phyloP scores from a whole-genome alignment of 1,140 invertebrate species.

The Mactra quadrangularis region DNA sequence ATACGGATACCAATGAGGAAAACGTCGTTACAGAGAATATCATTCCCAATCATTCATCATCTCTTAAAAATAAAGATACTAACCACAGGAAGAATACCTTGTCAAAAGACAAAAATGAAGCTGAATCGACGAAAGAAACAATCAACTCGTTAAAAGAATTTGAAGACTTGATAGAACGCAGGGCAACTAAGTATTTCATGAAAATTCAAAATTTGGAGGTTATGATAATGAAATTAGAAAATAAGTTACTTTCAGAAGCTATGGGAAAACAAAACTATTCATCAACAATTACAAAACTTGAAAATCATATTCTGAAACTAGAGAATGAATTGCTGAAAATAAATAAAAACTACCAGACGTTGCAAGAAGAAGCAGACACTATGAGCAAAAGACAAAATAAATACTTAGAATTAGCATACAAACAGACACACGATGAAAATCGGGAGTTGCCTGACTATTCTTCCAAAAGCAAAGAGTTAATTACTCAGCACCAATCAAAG shows the following conservation, averaged over 20 bases:
- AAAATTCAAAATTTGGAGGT: conserved; percentile 77
- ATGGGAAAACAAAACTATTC: conserved; percentile 75
- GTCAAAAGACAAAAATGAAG: too few species aligned
- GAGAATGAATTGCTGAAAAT: conserved; percentile 79
- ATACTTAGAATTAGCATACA: conserved; percentile 71
- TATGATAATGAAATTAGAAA: conserved; percentile 77
- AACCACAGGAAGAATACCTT: too few species aligned
- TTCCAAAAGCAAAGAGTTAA: conserved; percentile 61
- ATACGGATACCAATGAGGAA: too few species aligned
- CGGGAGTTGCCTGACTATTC: conserved; percentile 36
- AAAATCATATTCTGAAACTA: conserved; percentile 78
- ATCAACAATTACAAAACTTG: conserved; percentile 72
- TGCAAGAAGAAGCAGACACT: conserved; percentile 70
- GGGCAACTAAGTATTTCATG: conserved; percentile 67
- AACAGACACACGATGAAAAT: conserved; percentile 18
- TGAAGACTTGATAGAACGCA: conserved; percentile 63
- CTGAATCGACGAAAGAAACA: neutral
- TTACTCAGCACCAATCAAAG: conserved; percentile 71
- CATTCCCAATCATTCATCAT: too few species aligned
- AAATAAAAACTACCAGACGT: conserved; percentile 72
- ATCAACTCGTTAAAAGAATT: conserved; percentile 18
- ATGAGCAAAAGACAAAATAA: conserved; percentile 70
- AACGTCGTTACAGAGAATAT: too few species aligned
- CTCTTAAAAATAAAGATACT: too few species aligned
- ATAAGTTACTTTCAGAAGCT: conserved; percentile 73